Conservation (phyloP, 2,888 invertebrate genomes). For the Acanthosepion esculentum region DNA sequence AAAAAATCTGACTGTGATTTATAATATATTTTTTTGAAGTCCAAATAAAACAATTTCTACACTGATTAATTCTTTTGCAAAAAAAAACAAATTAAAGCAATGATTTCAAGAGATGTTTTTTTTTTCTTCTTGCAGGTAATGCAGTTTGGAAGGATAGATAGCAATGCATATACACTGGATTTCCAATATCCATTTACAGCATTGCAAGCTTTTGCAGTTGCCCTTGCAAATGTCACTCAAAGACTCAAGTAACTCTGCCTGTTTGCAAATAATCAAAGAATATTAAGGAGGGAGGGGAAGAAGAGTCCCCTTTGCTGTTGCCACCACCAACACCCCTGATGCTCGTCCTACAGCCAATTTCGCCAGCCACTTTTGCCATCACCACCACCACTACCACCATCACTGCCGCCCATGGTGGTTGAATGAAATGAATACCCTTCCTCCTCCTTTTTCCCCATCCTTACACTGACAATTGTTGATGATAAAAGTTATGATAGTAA, state of each 20-base stretch:
- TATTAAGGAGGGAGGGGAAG: background rate
- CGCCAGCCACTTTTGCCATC: background rate
- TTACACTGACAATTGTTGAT: background rate
- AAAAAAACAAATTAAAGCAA: too few species aligned
- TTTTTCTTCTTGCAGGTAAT: constrained; percentile 84
- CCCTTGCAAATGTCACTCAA: constrained; percentile 96
- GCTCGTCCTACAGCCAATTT: constrained; percentile 25
- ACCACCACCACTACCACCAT: background rate
- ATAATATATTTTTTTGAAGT: too few species aligned
- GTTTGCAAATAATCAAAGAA: constrained; percentile 5
- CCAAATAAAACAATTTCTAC: too few species aligned
- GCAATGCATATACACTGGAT: constrained; percentile 98
- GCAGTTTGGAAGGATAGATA: constrained; percentile 99
- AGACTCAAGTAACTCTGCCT: constrained; percentile 83
- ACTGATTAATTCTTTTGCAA: too few species aligned
- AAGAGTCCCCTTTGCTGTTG: too few species aligned
- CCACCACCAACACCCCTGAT: constrained; percentile 25
- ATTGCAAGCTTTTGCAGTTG: constrained; percentile 98
- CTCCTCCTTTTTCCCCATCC: background rate
- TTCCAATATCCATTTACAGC: constrained; percentile 99
- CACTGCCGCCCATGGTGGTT: constrained; percentile 33
- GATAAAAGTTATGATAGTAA: background rate
- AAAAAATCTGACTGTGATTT: too few species aligned
- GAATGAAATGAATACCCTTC: background rate
- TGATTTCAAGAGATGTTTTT: background rate